Evolutionary conservation across 2,888 invertebrate genomes (phyloP).

Genomic region (Pocota personata): DNA sequence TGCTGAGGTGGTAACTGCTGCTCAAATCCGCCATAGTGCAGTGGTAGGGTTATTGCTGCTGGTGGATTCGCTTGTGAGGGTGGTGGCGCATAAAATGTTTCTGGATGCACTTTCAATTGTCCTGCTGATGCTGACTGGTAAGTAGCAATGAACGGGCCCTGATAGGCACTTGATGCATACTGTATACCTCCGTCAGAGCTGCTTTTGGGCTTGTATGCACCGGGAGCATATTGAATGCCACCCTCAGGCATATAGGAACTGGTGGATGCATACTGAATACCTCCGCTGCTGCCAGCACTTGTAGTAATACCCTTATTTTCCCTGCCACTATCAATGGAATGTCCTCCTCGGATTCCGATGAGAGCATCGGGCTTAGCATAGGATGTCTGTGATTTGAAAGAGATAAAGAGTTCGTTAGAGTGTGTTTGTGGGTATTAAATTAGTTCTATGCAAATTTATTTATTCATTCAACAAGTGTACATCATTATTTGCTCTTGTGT

Average conservation of each 20-base stretch:
- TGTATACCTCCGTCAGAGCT: constrained; percentile 66
- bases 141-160: constrained; percentile 66
- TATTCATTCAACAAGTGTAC: constrained; percentile 21
- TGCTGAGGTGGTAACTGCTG: constrained; percentile 46
- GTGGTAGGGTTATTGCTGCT: constrained; percentile 15
- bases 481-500: neutral
- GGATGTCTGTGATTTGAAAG: constrained; percentile 20
- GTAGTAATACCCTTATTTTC: neutral
- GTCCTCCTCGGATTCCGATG: constrained; percentile 1
- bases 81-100: constrained; percentile 74
- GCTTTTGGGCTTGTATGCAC: constrained; percentile 33
- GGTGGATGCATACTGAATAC: constrained; percentile 29
- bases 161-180: constrained; percentile 72
- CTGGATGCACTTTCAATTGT: constrained; percentile 61
- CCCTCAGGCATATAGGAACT: constrained; percentile 36
- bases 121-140: constrained; percentile 61
- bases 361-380: constrained; percentile 26
- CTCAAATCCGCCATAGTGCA: constrained; percentile 34
- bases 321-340: neutral
- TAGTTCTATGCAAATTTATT: constrained; percentile 3
- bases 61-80: constrained; percentile 12
- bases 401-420: neutral
- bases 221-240: constrained; percentile 36
- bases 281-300: neutral
- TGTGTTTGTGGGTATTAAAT: neutral